Evolutionary conservation across 2,797 vertebrate species (phyloP), one percentile per base, ranked within the genome.

Genomic region (Sebastes glaucus): DNA sequence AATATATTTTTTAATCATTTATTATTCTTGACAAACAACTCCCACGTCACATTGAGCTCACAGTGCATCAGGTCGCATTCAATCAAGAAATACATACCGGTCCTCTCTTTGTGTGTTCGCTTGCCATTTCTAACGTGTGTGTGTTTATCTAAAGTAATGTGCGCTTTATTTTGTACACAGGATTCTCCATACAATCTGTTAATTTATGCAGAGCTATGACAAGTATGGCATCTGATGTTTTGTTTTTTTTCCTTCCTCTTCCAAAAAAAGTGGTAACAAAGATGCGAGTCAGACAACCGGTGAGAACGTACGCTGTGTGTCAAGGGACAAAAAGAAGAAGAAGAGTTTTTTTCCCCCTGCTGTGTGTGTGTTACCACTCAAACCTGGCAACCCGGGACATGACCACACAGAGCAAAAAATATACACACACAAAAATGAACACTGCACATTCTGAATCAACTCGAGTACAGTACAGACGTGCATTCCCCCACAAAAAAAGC

Each of bases 11-110:
- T 30, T 42, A 59, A 83, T 93, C 82, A 88, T 92, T 91, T 86
- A 88, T 92, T 92, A 94, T 93, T 96, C 95, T 97, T 96, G 95
- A 97, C 97, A 96, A 96, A 96, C 96, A 95, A 97, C 96, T 95
- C 95, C 96, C 92, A 96, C 94, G 85, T 97, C 97, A 98, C 96
- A 95, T 97, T 96, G 96, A 97, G 97, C 97, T 98, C 97, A 98
- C 98, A 99, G 98, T 98, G 98, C 96, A 97, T 97, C 96, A 97
- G 97, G 97, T 98, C 97, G 96, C 96, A 96, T 96, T 97, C 94
- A 94, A 90, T 97, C 96, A 94, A 96, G 87, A 91, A 93, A 88
- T 70, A 92, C 88, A 91, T 65, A 83, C 83, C 68, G 23, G 69
- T 83, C 67, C 83, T 86, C 88, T 71, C 82, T 42, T 80, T 14